Evolutionary conservation across 2,113 vertebrate genomes (phyloP).

Genomic region (Loxodonta africana): DNA sequence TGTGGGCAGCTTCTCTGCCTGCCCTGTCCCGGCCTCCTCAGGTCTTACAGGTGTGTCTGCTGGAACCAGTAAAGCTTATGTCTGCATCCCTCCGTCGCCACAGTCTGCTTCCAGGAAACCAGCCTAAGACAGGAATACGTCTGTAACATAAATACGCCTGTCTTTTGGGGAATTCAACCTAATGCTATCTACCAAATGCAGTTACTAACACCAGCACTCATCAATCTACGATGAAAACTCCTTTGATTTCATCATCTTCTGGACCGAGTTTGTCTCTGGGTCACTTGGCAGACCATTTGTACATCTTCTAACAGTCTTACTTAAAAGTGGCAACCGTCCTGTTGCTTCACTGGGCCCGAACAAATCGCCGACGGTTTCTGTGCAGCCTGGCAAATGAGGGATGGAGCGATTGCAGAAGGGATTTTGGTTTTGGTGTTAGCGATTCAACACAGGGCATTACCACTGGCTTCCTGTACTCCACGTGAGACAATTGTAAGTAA

Average conservation of each 20-base stretch:
- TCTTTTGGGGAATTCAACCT: neutral
- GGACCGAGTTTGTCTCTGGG: neutral
- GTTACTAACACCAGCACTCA: neutral
- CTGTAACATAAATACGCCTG: neutral
- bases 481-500: neutral
- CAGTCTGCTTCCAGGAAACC: neutral
- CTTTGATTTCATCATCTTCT: neutral
- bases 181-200: rapidly evolving
- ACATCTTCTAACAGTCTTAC: neutral
- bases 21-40: neutral
- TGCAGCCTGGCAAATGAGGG: neutral
- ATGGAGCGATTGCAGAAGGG: neutral
- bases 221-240: neutral
- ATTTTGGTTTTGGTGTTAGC: neutral
- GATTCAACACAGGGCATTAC: neutral
- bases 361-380: rapidly evolving
- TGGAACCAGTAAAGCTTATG: neutral
- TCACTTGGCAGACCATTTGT: neutral
- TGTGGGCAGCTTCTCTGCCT: no score
- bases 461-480: neutral
- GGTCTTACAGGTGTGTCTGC: neutral
- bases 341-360: neutral
- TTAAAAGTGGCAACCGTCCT: neutral
- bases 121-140: neutral
- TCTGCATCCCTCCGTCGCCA: neutral